Percentiles rank a stretch among this genome's conserved stretches.
These are phyloP conservation scores for Agrochola lota DNA, from an alignment of 2,888 invertebrate species.

Conservation along the genomic window DNA sequence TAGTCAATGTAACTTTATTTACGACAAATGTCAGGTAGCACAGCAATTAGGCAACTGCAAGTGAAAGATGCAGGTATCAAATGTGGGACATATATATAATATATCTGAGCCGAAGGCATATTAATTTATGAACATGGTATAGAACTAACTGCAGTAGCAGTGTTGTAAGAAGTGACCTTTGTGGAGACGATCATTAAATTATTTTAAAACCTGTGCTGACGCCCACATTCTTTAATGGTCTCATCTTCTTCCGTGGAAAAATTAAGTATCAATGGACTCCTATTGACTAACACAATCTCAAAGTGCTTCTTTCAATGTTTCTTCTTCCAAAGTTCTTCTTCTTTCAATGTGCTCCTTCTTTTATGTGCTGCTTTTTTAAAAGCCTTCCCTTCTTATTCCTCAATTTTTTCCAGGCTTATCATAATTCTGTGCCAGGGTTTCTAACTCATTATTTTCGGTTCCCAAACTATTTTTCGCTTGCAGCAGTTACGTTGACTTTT, in stretches of 20 bases:
- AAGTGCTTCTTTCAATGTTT: neutral
- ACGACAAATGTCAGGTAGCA: slow-evolving; percentile 44
- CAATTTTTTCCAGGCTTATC: neutral
- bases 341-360: neutral
- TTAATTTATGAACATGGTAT: too few relatives aligned
- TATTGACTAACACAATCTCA: neutral
- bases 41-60: slow-evolving; percentile 19
- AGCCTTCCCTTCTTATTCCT: neutral
- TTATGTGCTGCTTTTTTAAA: neutral
- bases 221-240: neutral
- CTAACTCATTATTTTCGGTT: neutral
- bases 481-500: neutral
- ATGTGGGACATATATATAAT: slow-evolving; percentile 29
- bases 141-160: neutral
- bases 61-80: slow-evolving; percentile 18
- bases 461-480: neutral
- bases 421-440: neutral
- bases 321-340: neutral
- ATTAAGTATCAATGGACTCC: neutral
- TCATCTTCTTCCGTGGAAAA: neutral
- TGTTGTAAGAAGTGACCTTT: slow-evolving; percentile 17
- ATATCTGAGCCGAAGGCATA: slow-evolving; percentile 5
- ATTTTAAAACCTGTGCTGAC: neutral
- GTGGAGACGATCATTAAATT: slow-evolving; percentile 1
- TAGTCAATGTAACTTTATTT: slow-evolving; percentile 43